Percentiles rank a stretch among this genome's conserved stretches.
These are phyloP conservation scores for Macrosteles quadrilineatus DNA, from an alignment of 1,140 invertebrate genomes.

Conservation along the genomic window DNA sequence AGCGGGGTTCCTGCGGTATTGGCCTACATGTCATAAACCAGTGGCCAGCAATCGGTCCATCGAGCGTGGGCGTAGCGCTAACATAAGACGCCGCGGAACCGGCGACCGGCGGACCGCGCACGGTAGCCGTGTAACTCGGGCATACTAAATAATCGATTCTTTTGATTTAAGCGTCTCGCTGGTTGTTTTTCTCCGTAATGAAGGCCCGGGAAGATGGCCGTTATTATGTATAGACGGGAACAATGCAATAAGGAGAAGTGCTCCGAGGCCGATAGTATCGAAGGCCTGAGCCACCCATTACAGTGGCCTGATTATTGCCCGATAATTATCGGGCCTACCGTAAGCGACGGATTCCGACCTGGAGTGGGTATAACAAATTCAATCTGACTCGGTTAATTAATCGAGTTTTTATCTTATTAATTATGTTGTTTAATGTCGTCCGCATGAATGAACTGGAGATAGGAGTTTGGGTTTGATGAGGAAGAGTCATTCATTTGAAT, in stretches of 20 bases:
- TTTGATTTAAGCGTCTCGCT: slow-evolving; percentile 17
- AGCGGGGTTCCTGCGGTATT: too few relatives aligned
- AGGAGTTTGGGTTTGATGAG: too few relatives aligned
- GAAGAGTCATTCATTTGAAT: too few relatives aligned
- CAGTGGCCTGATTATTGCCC: not conserved
- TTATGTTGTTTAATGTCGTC: slow-evolving; percentile 14
- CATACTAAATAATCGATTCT: slow-evolving; percentile 15
- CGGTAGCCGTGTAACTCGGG: slow-evolving; percentile 14
- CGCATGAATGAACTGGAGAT: slow-evolving; percentile 5
- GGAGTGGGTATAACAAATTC: slow-evolving; percentile 23
- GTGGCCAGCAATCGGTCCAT: too few relatives aligned
- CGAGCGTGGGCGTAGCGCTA: too few relatives aligned
- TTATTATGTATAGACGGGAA: slow-evolving; percentile 23
- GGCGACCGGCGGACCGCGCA: too few relatives aligned
- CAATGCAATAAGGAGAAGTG: slow-evolving; percentile 7
- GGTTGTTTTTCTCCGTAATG: slow-evolving; percentile 25
- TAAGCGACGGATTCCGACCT: slow-evolving; percentile 6
- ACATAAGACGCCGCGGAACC: too few relatives aligned
- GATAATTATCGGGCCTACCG: slow-evolving; percentile 25
- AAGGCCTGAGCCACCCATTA: slow-evolving; percentile 6
- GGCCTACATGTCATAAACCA: too few relatives aligned
- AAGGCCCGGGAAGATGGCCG: slow-evolving; percentile 18
- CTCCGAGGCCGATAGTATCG: not conserved
- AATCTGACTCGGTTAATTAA: slow-evolving; percentile 16
- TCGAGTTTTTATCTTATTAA: slow-evolving; percentile 9